A percentile compares a stretch with the other conserved stretches of the same genome.
phyloP scores from a whole-genome alignment of 2,797 vertebrate species.

The Myripristis murdjan region DNA sequence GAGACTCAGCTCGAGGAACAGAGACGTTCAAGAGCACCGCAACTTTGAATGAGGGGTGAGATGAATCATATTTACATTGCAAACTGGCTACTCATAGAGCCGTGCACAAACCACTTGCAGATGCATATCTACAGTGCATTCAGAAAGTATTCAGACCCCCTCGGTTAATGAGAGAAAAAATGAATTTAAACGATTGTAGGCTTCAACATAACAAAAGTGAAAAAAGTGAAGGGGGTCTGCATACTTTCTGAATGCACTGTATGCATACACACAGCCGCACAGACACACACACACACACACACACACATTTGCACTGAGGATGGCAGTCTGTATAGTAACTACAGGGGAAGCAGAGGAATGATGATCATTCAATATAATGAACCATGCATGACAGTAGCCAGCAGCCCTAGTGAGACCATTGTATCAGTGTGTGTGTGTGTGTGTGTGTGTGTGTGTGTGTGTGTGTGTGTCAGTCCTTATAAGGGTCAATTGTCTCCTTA shows the following conservation, averaged over 20 bases:
- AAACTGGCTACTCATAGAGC: background rate
- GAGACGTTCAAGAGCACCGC: constrained; percentile 16
- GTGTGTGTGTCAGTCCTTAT: background rate
- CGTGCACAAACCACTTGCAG: constrained; percentile 6
- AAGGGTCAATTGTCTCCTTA: no score
- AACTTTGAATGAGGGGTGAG: constrained; percentile 11
- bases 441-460: constrained; percentile 6
- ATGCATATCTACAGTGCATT: no score
- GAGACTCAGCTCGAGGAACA: constrained; percentile 33
- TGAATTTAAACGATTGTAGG: no score
- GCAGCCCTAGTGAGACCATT: constrained; percentile 13
- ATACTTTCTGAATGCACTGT: no score
- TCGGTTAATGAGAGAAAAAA: no score
- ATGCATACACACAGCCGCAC: constrained; percentile 3
- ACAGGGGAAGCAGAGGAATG: constrained; percentile 18
- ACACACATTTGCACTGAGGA: constrained; percentile 23
- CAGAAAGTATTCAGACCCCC: no score
- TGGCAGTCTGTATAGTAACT: constrained; percentile 24
- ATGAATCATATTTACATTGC: constrained; percentile 30
- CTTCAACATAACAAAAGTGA: no score
- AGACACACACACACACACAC: constrained; percentile 16
- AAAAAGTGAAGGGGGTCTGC: no score
- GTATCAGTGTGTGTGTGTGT: background rate
- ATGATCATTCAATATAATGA: constrained; percentile 57
- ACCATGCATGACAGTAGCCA: constrained; percentile 34